These are phyloP conservation scores for Holothuria leucospilota DNA, from an alignment of 53 echinoderm and acorn worm species.

Conservation along the genomic window DNA sequence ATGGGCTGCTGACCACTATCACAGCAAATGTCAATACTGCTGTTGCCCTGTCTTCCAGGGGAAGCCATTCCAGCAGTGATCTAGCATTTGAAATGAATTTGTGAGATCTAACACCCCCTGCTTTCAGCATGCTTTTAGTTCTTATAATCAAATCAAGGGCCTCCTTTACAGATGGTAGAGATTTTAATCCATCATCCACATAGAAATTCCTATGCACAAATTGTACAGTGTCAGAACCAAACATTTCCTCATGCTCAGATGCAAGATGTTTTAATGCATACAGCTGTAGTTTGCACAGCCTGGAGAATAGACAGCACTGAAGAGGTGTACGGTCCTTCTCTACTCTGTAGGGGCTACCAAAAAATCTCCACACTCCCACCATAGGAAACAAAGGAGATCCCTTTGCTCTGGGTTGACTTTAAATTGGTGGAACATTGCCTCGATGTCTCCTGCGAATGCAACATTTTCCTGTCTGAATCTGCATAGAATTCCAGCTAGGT, in stretches of 20 bases:
- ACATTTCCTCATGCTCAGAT: slow-evolving; percentile 24
- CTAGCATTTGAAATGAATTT: slow-evolving; percentile 64
- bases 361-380: slow-evolving; percentile 63
- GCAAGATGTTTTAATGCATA: slow-evolving; percentile 57
- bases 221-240: not conserved
- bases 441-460: slow-evolving; percentile 44
- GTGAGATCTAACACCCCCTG: slow-evolving; percentile 64
- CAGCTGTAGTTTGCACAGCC: slow-evolving; percentile 67
- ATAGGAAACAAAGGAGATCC: slow-evolving; percentile 58
- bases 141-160: slow-evolving; percentile 55
- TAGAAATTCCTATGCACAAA: slow-evolving; percentile 55
- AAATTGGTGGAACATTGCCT: slow-evolving; percentile 56
- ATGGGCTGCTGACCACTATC: not conserved
- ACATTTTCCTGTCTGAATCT: slow-evolving; percentile 46
- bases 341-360: slow-evolving; percentile 36
- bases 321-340: slow-evolving; percentile 73
- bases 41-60: slow-evolving; percentile 46
- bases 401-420: no score
- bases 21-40: not conserved
- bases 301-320: slow-evolving; percentile 72
- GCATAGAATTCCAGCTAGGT: slow-evolving; percentile 24
- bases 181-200: slow-evolving; percentile 69
- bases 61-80: slow-evolving; percentile 58
- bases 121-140: slow-evolving; percentile 39
- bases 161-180: slow-evolving; percentile 51